These are phyloP conservation scores for Sturnus vulgaris DNA, from an alignment of 2,113 vertebrate genomes.

Conservation along the genomic window DNA sequence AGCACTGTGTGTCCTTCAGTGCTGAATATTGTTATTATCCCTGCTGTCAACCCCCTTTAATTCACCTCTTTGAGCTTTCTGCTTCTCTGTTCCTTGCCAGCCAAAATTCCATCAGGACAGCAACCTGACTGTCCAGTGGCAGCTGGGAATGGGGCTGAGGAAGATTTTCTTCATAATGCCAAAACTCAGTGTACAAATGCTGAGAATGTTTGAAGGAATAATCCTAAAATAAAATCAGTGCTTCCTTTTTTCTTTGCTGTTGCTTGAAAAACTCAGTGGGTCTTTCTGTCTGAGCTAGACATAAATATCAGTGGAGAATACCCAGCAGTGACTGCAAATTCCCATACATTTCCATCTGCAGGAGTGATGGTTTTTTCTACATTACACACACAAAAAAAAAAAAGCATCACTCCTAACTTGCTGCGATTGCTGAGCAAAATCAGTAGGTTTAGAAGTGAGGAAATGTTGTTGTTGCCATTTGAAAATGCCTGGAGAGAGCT, in stretches of 20 bases:
- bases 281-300: not conserved
- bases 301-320: not conserved
- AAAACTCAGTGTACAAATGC: not conserved
- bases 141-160: not conserved
- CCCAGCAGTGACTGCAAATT: not conserved
- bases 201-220: not conserved
- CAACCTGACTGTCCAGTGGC: not conserved
- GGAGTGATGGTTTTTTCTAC: not conserved
- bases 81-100: not conserved
- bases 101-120: not conserved
- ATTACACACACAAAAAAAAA: not conserved
- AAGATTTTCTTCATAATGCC: not conserved
- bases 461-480: not conserved
- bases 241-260: not conserved
- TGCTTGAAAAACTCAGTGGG: not conserved
- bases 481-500: not conserved
- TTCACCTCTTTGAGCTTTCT: not conserved
- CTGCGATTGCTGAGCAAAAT: not conserved
- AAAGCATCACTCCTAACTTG: not conserved
- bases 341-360: not conserved
- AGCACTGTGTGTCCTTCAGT: not conserved
- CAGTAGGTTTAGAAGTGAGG: not conserved
- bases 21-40: not conserved
- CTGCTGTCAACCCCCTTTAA: not conserved
- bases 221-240: not conserved